Base-by-base conservation (phyloP, 2,797 vertebrate species). In the Gallinago stenura region DNA sequence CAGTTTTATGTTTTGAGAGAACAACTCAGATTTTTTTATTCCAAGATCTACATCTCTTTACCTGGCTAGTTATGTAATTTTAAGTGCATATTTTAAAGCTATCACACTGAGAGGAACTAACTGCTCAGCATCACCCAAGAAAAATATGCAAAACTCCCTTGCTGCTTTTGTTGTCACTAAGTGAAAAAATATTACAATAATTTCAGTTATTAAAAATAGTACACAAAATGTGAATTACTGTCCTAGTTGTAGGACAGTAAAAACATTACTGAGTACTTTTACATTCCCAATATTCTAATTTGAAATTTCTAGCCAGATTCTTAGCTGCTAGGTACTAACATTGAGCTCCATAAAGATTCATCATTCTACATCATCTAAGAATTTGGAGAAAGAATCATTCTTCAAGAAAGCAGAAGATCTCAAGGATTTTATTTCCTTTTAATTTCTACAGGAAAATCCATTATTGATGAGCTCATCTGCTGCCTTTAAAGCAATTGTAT, bases 381-480 rank as follows among this genome's bases (percentile, higher is more conserved):
- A 57, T 31, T 26, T 43, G 48, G 26, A 61, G 48, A 48, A 73
- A 75, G 33, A 61, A 68, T 80, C 18, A n/a, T 68, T 66, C 69
- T 75, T 45, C 61, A 75, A 69, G 37, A 62, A 14, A 69, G 28
- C 6, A 0, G 7, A 54, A 85, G 28, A 70, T 30, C 57, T 72
- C 26, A 66, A 92, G 46, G 45, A 64, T 58, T 69, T 85, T 75
- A 80, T 33, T 71, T 84, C 16, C 48, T 88, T 37, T 66, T 20
- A 26, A 73, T 79, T 20, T 64, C 68, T 57, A 39, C 17, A 51
- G 20, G 45, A 86, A 70, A 86, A 86, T 57, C 28, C 51, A 39
- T 64, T 39, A 87, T 60, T 90, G 89, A 90, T 85, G 70, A 41
- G 61, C 87, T 80, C 62, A 89, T 68, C 66, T 94, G 91, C 73